A percentile compares a stretch with the other conserved stretches of the same genome.
Conservation (phyloP, 2,888 invertebrate species). For the Eupithecia inturbata region DNA sequence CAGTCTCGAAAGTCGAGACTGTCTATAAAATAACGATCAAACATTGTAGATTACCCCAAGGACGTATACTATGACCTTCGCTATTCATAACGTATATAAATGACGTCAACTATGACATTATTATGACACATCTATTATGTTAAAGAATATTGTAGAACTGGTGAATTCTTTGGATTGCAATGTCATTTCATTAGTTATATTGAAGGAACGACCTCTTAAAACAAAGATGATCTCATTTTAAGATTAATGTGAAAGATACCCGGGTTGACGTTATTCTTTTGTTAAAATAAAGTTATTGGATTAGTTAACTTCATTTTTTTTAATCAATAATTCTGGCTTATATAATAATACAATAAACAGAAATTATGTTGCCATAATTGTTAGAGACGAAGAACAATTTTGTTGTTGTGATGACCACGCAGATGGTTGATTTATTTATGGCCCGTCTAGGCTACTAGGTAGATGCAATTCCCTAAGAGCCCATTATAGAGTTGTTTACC, state of each 20-base stretch:
- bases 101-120: constrained; percentile 29
- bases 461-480: constrained; percentile 1
- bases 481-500: constrained; percentile 23
- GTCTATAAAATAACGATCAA: not conserved
- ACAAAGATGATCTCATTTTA: constrained; percentile 15
- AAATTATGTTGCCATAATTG: not conserved
- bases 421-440: not conserved
- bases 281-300: constrained; percentile 1
- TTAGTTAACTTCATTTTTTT: not conserved
- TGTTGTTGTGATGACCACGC: not conserved
- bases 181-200: constrained; percentile 13
- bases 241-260: not conserved
- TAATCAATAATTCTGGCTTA: not conserved
- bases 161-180: constrained; percentile 14
- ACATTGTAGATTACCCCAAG: constrained; percentile 43
- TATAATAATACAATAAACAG: not conserved
- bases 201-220: constrained; percentile 21
- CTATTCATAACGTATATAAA: constrained; percentile 28
- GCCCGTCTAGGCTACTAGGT: not conserved
- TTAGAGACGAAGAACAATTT: not conserved
- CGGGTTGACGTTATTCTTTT: not conserved
- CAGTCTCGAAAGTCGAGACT: too few species aligned
- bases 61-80: constrained; percentile 41
- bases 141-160: not conserved
- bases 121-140: constrained; percentile 12